A percentile compares a stretch with the other conserved stretches of the same genome.
phyloP scores from a whole-genome alignment of 2,888 invertebrate species.

The Chymomyza amoena region DNA sequence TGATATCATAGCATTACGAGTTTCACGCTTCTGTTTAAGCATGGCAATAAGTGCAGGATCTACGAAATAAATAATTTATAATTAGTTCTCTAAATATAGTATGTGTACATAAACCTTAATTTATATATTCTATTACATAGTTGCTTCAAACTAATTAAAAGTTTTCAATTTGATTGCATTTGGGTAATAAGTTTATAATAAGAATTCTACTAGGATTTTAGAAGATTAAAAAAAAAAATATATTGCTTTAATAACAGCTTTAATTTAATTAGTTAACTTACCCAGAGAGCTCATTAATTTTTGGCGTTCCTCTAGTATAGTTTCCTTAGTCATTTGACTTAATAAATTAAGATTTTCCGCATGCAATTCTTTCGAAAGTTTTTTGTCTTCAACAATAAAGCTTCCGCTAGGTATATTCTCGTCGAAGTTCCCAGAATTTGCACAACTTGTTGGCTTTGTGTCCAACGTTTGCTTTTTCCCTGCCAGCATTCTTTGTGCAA shows the following conservation, averaged over 20 bases:
- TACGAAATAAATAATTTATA: conserved; percentile 23
- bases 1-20: conserved; percentile 4
- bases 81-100: too few species aligned
- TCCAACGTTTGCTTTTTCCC: conserved; percentile 30
- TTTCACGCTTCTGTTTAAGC: conserved; percentile 56
- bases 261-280: conserved; percentile 27
- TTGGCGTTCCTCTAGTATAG: conserved; percentile 87
- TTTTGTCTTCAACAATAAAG: conserved; percentile 77
- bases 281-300: conserved; percentile 81
- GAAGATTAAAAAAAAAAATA: too few species aligned
- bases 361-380: conserved; percentile 83
- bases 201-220: too few species aligned
- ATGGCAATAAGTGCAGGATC: conserved; percentile 73
- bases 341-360: conserved; percentile 85
- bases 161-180: too few species aligned
- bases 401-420: conserved; percentile 27
- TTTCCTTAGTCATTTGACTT: conserved; percentile 84
- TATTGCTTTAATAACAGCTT: too few species aligned
- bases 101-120: too few species aligned
- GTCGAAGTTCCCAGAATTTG: conserved; percentile 5
- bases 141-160: too few species aligned
- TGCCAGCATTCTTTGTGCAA: conserved; percentile 70
- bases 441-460: conserved; percentile 18
- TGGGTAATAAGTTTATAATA: too few species aligned
- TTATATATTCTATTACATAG: too few species aligned